Base-by-base conservation (phyloP, 2,113 vertebrate genomes). In the Paramisgurnus dabryanus region DNA sequence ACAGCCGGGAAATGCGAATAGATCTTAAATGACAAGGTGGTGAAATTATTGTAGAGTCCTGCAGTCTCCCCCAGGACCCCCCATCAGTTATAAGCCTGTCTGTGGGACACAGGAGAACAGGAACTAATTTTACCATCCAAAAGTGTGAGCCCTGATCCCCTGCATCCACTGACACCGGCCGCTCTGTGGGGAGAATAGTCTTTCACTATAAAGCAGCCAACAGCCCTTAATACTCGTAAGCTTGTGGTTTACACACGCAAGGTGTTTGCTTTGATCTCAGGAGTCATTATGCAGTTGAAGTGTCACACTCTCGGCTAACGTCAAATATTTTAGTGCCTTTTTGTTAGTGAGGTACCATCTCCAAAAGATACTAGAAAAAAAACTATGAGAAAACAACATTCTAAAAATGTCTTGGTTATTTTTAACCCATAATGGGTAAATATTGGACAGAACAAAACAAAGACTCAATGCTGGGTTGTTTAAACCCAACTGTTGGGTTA, bases 191-290 rank as follows among this genome's bases (percentile, higher is more conserved):
- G 81, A 47, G 78, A 77, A 80, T 75, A 74, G 39, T 57, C 34
- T 80, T 86, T 57, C 80, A 74, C 82, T 53, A 83, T 88, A 81
- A 89, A 89, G 84, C 78, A 81, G 68, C 40, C 69, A 81, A 82
- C 77, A 43, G 66, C 82, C 49, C 81, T 88, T 91, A 88, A 88
- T 72, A 65, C 55, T 57, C 17, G 6, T n/a, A 18, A 57, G 55
- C 55, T 57, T 64, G 66, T 81, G 84, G 64, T 89, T 88, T 81
- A 84, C 75, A 80, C 75, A 68, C 45, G 68, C 63, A 11, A 53
- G 68, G 40, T 40, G 41, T 43, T 63, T 13, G 76, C 86, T 90
- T 87, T 89, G 83, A 90, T 89, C 86, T 84, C 79, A 58, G 66
- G 64, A 84, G 74, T 82, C 82, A 75, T 85, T 86, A 68, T 61